These are phyloP conservation scores for Allophyes oxyacanthae DNA, from an alignment of 2,888 invertebrate species.

Conservation along the genomic window DNA sequence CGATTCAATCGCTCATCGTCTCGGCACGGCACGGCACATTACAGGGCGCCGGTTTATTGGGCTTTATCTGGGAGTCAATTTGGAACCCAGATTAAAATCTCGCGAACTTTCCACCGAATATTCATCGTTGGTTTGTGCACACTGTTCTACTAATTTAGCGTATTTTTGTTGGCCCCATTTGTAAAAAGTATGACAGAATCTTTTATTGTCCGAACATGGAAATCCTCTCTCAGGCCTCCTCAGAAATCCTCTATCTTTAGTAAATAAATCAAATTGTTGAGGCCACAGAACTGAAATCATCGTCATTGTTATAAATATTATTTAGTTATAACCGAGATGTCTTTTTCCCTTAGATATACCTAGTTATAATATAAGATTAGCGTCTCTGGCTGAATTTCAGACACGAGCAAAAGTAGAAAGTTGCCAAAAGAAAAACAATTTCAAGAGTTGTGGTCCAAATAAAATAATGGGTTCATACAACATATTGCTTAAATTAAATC, in stretches of 20 bases:
- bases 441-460: not conserved
- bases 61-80: constrained; percentile 44
- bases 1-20: constrained; percentile 44
- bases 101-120: constrained; percentile 32
- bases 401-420: too few species aligned
- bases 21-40: constrained; percentile 16
- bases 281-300: too few species aligned
- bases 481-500: constrained; percentile 4
- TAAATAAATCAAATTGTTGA: not conserved
- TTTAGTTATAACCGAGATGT: too few species aligned
- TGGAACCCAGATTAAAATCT: constrained; percentile 51
- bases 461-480: not conserved
- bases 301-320: too few species aligned
- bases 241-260: too few species aligned
- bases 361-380: too few species aligned
- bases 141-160: constrained; percentile 11
- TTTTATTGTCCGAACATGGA: too few species aligned
- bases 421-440: not conserved
- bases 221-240: too few species aligned
- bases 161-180: constrained; percentile 14
- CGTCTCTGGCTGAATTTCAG: too few species aligned
- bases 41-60: constrained; percentile 27
- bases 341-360: too few species aligned
- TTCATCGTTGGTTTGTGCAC: constrained; percentile 4
- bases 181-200: too few species aligned